Evolutionary conservation across 2,888 invertebrate genomes (phyloP), one percentile per base, ranked within the genome.

Genomic region (Leptarthrus brevirostris): DNA sequence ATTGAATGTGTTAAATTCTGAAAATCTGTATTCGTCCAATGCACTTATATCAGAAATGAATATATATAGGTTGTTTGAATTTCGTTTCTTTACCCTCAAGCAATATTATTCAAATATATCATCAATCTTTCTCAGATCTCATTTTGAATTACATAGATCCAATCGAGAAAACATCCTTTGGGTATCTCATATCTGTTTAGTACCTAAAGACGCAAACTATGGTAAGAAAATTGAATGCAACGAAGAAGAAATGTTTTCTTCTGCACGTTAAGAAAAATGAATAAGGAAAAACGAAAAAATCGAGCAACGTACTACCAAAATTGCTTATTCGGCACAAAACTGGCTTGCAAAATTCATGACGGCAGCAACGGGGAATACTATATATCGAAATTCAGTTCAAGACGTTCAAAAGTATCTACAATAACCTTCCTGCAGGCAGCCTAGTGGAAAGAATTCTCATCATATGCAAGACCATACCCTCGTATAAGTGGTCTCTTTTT

Each of bases 181-280:
- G 34, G 16, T 56, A 8, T 30, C 30, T 56, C 14, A 16, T 24
- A 54, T 22, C 30, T 54, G 16, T 12, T 16, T 14, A 12, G 26
- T n/a, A n/a, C n/a, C n/a, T 30, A 54, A 30, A 14, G 8, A 54
- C 16, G 16, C 56, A 30, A 30, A 56, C 56, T 16, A 12, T 30
- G 56, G 6, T 26, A 56, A 56, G 56, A 56, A 30, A 30, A 56
- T 56, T 30, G 30, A 56, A 34, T 56, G 56, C 56, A 56, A 44
- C 16, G 16, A 44, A 44, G 2, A 56, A 56, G 56, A 56, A 56
- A 30, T 16, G 26, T 54, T 54, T 26, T 26, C 30, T 30, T 26
- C n/a, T 26, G 56, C 30, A 56, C 56, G 30, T 56, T 56, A 14
- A 14, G 30, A 56, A 26, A 44, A 44, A n/a, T 56, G 56, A 54